Conservation (phyloP, 1,140 invertebrate genomes). For the Pseudomyrmex sp. region DNA sequence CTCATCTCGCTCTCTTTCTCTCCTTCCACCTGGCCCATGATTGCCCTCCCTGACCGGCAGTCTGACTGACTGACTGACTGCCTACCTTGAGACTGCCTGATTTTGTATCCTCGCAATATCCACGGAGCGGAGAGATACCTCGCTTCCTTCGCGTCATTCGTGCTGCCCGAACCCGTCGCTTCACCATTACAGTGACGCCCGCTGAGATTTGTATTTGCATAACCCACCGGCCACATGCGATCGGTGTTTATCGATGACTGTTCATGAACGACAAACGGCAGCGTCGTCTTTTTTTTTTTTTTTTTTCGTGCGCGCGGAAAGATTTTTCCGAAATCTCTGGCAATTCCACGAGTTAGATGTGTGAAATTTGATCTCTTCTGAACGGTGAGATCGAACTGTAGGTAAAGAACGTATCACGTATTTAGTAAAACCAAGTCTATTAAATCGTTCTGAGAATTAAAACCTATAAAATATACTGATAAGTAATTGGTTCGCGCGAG, state of each 20-base stretch:
- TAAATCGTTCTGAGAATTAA: too few relatives aligned
- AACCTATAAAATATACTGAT: too few relatives aligned
- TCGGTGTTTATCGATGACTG: conserved; percentile 76
- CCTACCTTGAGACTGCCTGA: conserved; percentile 56
- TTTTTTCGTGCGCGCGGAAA: neutral
- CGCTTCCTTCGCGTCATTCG: conserved; percentile 52
- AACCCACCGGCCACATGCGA: conserved; percentile 70
- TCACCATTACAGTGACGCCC: conserved; percentile 82
- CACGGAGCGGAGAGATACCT: conserved; percentile 45
- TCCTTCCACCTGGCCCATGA: conserved; percentile 51
- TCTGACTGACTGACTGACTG: conserved; percentile 71
- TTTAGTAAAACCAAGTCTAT: too few relatives aligned
- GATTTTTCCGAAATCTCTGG: too few relatives aligned
- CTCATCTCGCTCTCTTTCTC: conserved; percentile 55
- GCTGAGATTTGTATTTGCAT: conserved; percentile 83
- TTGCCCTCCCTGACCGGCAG: conserved; percentile 61
- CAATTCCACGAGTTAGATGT: too few relatives aligned
- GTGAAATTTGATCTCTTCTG: too few relatives aligned
- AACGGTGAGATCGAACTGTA: too few relatives aligned
- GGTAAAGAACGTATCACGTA: too few relatives aligned
- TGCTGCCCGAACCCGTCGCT: conserved; percentile 56
- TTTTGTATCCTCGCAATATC: conserved; percentile 50
- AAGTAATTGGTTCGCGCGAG: neutral
- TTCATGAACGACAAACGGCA: conserved; percentile 31
- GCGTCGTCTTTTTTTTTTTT: conserved; percentile 1